Evolutionary conservation across 1,140 invertebrate genomes (phyloP), one percentile per base, ranked within the genome.

Genomic region (Calosoma granatense): DNA sequence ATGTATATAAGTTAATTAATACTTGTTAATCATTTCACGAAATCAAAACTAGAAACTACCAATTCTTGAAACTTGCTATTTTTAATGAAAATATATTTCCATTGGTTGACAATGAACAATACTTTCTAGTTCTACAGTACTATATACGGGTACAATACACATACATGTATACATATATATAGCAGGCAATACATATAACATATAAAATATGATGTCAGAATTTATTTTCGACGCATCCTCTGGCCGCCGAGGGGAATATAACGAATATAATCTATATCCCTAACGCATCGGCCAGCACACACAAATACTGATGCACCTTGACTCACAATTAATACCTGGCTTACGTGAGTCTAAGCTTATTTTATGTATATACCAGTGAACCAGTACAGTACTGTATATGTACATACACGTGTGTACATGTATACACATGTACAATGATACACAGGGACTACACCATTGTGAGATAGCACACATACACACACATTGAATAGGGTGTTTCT

Each of bases 221-320:
- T 47, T 12, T 47, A 47, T 47, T 64, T 64, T 64, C 58, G 63
- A 62, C 56, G 61, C 63, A 64, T 64, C 57, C 63, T 60, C 54
- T 60, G 39, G 57, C 59, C 6, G n/a, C 9, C 17, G 3, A 17
- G 22, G 30, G 54, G 17, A 43, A 52, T 56, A 62, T 60, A 62
- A 64, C 59, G 60, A 61, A 60, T n/a, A n/a, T 64, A 64, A 63
- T 64, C 63, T 64, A 64, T 63, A 64, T 61, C 61, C 63, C 52
- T 58, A 43, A 61, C 63, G 63, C 63, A 63, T 61, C 61, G 58
- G 56, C 56, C 63, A 63, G 57, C 63, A 61, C 63, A 61, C 63
- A 61, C 63, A 61, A 64, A 64, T 64, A 60, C 63, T 61, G 61
- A 64, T 61, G 63, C 63, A 63, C 60, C 61, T 61, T 57, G 63